Evolutionary conservation across 2,113 vertebrate species (phyloP).

Genomic region (Urocolius indicus): DNA sequence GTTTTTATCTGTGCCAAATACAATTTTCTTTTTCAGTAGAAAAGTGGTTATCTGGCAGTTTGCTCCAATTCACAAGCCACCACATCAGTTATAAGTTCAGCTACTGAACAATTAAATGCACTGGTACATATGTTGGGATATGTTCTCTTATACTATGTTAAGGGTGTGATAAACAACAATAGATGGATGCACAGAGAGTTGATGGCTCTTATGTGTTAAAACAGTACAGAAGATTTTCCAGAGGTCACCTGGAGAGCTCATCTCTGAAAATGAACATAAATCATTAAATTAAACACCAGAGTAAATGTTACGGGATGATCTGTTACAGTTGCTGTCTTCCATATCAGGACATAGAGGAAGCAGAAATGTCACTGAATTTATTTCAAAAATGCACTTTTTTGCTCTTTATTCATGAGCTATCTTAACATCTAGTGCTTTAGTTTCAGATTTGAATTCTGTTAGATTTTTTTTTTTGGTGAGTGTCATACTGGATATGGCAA

Average conservation of each 20-base stretch:
- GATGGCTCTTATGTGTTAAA: background rate
- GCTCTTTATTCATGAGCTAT: background rate
- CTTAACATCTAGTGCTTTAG: background rate
- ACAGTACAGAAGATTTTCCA: background rate
- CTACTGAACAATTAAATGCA: background rate
- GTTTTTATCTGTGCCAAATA: background rate
- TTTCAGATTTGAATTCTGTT: background rate
- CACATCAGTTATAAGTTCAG: background rate
- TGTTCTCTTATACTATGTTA: background rate
- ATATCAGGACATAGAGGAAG: background rate
- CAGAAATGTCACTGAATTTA: background rate
- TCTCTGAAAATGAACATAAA: background rate
- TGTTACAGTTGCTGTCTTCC: background rate
- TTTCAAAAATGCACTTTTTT: background rate
- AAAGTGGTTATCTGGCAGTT: background rate
- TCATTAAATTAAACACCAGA: background rate
- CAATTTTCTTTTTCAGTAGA: background rate
- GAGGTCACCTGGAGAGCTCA: background rate
- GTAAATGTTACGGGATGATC: background rate
- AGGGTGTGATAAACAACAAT: background rate
- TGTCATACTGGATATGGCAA: background rate
- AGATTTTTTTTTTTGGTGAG: background rate
- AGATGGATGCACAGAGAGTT: background rate
- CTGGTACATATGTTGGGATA: background rate
- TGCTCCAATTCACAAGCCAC: background rate